Evolutionary conservation across 2,888 invertebrate genomes (phyloP).

Genomic region (Calameuta filiformis): DNA sequence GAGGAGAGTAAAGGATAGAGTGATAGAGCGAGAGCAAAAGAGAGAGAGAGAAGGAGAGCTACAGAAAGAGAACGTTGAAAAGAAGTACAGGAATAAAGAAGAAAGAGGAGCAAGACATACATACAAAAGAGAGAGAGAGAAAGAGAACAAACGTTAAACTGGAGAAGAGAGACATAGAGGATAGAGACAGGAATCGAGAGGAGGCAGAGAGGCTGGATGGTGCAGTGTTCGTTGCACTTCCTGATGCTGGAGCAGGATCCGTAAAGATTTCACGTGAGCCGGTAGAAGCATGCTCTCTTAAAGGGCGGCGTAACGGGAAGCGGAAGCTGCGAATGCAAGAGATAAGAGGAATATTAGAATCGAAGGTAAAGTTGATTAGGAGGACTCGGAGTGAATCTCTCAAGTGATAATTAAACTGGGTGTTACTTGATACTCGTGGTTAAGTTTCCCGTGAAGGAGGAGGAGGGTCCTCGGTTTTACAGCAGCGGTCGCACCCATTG

Average conservation of each 20-base stretch:
- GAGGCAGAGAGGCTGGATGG: slow-evolving; percentile 22
- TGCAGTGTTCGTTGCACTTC: slow-evolving; percentile 18
- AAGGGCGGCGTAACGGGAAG: slow-evolving; percentile 34
- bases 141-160: no score
- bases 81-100: background rate
- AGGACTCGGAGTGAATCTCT: no score
- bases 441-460: background rate
- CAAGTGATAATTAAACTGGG: no score
- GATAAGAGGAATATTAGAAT: slow-evolving; percentile 1
- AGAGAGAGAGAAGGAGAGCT: background rate
- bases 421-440: no score
- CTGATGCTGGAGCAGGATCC: slow-evolving; percentile 17
- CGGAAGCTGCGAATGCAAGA: slow-evolving; percentile 38
- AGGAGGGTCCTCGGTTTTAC: slow-evolving; percentile 3
- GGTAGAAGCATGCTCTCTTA: slow-evolving; percentile 7
- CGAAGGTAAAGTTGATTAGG: no score
- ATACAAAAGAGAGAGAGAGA: no score
- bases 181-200: slow-evolving; percentile 1
- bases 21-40: slow-evolving; percentile 20
- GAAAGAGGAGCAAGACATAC: slow-evolving; percentile 8
- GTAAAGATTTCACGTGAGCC: slow-evolving; percentile 31
- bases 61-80: background rate
- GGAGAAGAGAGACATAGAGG: background rate
- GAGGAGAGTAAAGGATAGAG: background rate
- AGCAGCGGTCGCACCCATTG: slow-evolving; percentile 12